These are phyloP conservation scores for Sminthurides bifidus DNA, from an alignment of 1,140 invertebrate species.

Conservation along the genomic window DNA sequence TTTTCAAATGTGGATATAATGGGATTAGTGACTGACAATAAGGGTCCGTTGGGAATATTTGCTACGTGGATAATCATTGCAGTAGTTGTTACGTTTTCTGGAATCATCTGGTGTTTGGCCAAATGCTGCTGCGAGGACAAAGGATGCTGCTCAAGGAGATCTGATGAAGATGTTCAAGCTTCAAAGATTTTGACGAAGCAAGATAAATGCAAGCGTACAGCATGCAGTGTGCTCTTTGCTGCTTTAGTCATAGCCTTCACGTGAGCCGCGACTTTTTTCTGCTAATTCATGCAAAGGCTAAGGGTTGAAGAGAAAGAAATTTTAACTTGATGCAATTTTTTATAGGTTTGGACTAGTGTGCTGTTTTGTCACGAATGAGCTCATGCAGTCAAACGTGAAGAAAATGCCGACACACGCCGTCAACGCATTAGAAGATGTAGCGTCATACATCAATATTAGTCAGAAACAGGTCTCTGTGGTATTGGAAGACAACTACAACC, in stretches of 20 bases:
- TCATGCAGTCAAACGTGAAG: slow-evolving; percentile 14
- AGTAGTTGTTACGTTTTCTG: slow-evolving; percentile 17
- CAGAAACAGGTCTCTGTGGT: slow-evolving; percentile 22
- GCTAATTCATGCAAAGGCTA: no score
- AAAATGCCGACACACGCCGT: slow-evolving; percentile 20
- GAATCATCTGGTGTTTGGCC: slow-evolving; percentile 20
- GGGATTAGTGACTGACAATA: slow-evolving; percentile 18
- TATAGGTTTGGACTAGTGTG: slow-evolving; percentile 29
- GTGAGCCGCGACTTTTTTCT: slow-evolving; percentile 16
- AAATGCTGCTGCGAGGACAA: slow-evolving; percentile 23
- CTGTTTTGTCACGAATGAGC: slow-evolving; percentile 29
- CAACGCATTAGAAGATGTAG: slow-evolving; percentile 17
- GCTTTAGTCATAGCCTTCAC: slow-evolving; percentile 23
- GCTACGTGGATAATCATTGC: slow-evolving; percentile 2
- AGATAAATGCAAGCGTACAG: slow-evolving; percentile 22
- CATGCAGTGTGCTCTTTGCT: slow-evolving; percentile 22
- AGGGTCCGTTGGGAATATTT: slow-evolving; percentile 14
- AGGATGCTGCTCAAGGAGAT: slow-evolving; percentile 12
- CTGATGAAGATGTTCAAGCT: slow-evolving; percentile 15
- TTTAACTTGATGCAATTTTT: slow-evolving; percentile 1
- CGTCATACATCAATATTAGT: slow-evolving; percentile 21
- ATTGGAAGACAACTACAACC: slow-evolving; percentile 21
- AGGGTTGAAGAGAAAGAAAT: no score
- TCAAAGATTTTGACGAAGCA: slow-evolving; percentile 17
- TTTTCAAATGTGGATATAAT: slow-evolving; percentile 10